phyloP scores from a whole-genome alignment of 2,888 invertebrate genomes.

The Cephus spinipes region DNA sequence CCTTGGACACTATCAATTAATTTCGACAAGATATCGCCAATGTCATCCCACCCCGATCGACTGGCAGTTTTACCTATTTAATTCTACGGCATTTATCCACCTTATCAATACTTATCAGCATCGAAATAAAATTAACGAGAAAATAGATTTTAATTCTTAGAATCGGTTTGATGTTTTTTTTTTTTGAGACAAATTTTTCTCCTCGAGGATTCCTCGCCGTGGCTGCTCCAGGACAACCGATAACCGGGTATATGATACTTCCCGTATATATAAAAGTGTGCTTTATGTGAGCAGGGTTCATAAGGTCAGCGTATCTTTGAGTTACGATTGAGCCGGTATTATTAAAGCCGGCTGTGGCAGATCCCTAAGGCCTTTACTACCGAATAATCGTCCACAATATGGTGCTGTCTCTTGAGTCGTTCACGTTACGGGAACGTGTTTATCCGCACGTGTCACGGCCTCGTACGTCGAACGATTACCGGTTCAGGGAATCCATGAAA shows the following conservation, averaged over 20 bases:
- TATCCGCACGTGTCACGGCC: slow-evolving; percentile 27
- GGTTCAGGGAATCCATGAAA: slow-evolving; percentile 20
- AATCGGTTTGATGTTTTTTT: background rate
- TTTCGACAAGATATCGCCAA: slow-evolving; percentile 25
- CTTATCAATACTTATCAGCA: background rate
- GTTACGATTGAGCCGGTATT: slow-evolving; percentile 36
- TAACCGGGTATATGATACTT: background rate
- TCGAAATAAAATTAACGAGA: background rate
- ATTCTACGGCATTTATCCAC: background rate
- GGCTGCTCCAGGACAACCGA: background rate
- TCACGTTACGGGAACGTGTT: slow-evolving; percentile 29
- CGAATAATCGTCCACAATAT: slow-evolving; percentile 28
- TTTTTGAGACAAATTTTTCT: background rate
- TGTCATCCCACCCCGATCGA: background rate
- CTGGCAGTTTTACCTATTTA: background rate
- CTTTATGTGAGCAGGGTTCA: slow-evolving; percentile 36
- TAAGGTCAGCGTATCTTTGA: slow-evolving; percentile 28
- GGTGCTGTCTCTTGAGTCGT: slow-evolving; percentile 24
- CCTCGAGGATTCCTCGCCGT: background rate
- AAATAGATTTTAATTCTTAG: background rate
- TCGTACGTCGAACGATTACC: slow-evolving; percentile 15
- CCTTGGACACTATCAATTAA: slow-evolving; percentile 40
- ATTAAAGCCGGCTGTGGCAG: slow-evolving; percentile 29
- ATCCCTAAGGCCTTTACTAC: slow-evolving; percentile 29
- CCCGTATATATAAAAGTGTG: slow-evolving; percentile 28